Evolutionary conservation across 2,888 invertebrate species (phyloP).

Genomic region (Thyatira batis): DNA sequence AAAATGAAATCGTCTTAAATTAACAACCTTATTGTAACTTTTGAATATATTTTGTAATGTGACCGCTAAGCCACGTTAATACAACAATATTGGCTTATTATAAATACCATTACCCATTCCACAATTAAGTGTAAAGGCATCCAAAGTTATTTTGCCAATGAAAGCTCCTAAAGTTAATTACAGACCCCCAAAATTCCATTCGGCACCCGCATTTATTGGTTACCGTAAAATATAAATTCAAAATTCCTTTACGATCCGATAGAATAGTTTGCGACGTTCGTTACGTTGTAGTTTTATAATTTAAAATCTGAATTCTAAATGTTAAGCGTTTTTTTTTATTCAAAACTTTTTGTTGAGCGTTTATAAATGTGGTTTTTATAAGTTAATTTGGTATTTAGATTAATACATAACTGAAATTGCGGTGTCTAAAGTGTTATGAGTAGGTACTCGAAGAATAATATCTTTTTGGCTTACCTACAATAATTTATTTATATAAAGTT

Average conservation of each 20-base stretch:
- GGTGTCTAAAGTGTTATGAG: no score
- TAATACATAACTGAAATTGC: no score
- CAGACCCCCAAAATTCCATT: background rate
- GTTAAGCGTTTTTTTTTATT: no score
- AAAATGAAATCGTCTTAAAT: no score
- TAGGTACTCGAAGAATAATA: no score
- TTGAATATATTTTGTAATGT: background rate
- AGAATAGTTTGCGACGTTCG: constrained; percentile 1
- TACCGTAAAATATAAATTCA: constrained; percentile 3
- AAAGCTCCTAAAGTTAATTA: constrained; percentile 2
- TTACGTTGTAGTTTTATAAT: background rate
- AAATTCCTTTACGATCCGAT: background rate
- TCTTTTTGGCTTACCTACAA: no score
- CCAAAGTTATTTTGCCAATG: background rate
- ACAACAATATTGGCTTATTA: background rate
- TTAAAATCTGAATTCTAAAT: background rate
- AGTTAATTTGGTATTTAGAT: no score
- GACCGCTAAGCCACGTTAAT: background rate
- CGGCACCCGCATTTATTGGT: background rate
- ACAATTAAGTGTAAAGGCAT: background rate
- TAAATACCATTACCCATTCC: background rate
- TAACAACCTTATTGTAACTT: background rate
- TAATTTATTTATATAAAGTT: no score
- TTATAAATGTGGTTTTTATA: no score
- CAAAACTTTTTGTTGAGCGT: no score